These are phyloP conservation scores for Turdus rufiventris DNA, from an alignment of 2,113 vertebrate genomes.

Conservation along the genomic window DNA sequence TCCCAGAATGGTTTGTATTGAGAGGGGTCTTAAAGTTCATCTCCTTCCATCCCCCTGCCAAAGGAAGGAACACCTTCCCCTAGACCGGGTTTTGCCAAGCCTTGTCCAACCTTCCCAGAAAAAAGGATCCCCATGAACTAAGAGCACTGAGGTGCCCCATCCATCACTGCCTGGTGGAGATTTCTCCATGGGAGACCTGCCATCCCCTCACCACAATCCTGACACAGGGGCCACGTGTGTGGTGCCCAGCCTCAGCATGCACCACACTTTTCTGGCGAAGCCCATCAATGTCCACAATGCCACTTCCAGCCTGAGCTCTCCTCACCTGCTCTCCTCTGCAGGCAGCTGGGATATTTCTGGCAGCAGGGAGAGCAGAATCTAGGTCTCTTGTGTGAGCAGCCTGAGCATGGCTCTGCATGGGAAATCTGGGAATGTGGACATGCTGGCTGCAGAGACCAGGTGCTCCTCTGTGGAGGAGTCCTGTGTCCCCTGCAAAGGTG, in stretches of 20 bases:
- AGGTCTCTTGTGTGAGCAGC: not conserved
- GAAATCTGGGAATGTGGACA: not conserved
- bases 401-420: not conserved
- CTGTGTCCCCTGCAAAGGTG: not conserved
- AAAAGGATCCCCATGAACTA: no score
- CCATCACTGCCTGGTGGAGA: not conserved
- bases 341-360: not conserved
- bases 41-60: not conserved
- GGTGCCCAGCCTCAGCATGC: not conserved
- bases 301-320: not conserved
- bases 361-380: not conserved
- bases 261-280: fast-evolving
- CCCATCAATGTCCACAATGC: not conserved
- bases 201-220: fast-evolving
- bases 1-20: not conserved
- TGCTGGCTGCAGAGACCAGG: fast-evolving
- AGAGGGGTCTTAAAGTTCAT: not conserved
- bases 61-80: not conserved
- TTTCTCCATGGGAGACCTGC: fast-evolving
- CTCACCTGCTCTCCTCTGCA: not conserved
- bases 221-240: fast-evolving
- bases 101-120: fast-evolving
- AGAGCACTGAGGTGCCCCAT: not conserved
- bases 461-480: not conserved
- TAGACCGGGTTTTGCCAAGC: not conserved